A percentile compares a stretch with the other conserved stretches of the same genome.
phyloP scores from a whole-genome alignment of 2,888 invertebrate genomes.

The Amorpha juglandis region DNA sequence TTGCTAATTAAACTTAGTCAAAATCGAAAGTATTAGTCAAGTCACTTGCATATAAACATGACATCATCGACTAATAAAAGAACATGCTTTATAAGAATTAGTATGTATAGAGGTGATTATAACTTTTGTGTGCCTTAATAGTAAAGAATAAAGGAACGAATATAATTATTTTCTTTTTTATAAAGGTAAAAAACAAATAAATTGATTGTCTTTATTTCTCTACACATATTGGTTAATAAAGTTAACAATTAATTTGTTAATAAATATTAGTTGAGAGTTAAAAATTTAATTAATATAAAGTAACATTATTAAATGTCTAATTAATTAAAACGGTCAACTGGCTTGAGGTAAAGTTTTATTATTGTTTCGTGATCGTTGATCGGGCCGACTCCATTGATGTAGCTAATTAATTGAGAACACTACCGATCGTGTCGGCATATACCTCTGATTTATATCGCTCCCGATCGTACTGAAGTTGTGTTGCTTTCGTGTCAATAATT shows the following conservation, averaged over 20 bases:
- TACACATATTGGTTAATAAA: neutral
- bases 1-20: slow-evolving; percentile 17
- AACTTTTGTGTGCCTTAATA: no score
- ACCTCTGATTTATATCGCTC: slow-evolving; percentile 65
- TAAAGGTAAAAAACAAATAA: no score
- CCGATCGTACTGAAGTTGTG: slow-evolving; percentile 60
- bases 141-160: neutral
- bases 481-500: slow-evolving; percentile 61
- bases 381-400: slow-evolving; percentile 64
- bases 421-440: slow-evolving; percentile 60
- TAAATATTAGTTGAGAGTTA: neutral
- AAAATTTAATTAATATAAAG: no score
- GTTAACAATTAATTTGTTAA: neutral
- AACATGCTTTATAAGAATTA: slow-evolving; percentile 5
- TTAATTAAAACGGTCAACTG: slow-evolving; percentile 29
- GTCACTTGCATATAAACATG: neutral
- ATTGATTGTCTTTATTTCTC: neutral
- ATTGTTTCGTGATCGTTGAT: slow-evolving; percentile 46
- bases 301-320: slow-evolving; percentile 6
- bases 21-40: slow-evolving; percentile 12
- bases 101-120: neutral
- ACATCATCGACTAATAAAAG: neutral
- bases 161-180: no score
- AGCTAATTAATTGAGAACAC: slow-evolving; percentile 73
- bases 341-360: slow-evolving; percentile 28